phyloP scores from a whole-genome alignment of 2,888 invertebrate genomes.

The Agrilus biguttatus region DNA sequence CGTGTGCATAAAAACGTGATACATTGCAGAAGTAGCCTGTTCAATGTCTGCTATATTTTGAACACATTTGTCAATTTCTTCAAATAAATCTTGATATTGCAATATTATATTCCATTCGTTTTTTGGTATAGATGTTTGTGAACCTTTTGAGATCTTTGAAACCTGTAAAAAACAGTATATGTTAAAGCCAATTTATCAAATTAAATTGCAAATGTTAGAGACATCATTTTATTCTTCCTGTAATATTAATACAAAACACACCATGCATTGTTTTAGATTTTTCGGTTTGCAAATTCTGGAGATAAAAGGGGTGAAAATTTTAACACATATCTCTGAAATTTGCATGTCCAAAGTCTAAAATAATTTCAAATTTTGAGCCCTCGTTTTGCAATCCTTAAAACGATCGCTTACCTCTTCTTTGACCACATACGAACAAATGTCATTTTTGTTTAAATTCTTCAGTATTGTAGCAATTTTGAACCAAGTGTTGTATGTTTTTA shows the following conservation, averaged over 20 bases:
- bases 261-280: too few species aligned
- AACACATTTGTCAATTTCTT: constrained; percentile 28
- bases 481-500: constrained; percentile 35
- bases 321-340: too few species aligned
- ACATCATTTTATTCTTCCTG: too few species aligned
- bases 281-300: too few species aligned
- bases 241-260: too few species aligned
- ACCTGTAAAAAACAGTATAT: background rate
- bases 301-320: too few species aligned
- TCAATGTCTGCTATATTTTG: constrained; percentile 25
- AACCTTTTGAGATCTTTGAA: constrained; percentile 10
- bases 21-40: constrained; percentile 25
- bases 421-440: constrained; percentile 35
- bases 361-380: too few species aligned
- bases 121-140: constrained; percentile 4
- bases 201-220: background rate
- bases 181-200: background rate
- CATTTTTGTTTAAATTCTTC: constrained; percentile 26
- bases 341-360: too few species aligned
- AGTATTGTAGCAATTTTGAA: constrained; percentile 26
- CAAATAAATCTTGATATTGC: constrained; percentile 22
- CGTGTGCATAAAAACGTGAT: constrained; percentile 20
- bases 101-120: constrained; percentile 23
- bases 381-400: too few species aligned
- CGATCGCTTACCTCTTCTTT: constrained; percentile 28